Evolutionary conservation across 2,888 invertebrate species (phyloP).

Genomic region (Nemoura dubitans): DNA sequence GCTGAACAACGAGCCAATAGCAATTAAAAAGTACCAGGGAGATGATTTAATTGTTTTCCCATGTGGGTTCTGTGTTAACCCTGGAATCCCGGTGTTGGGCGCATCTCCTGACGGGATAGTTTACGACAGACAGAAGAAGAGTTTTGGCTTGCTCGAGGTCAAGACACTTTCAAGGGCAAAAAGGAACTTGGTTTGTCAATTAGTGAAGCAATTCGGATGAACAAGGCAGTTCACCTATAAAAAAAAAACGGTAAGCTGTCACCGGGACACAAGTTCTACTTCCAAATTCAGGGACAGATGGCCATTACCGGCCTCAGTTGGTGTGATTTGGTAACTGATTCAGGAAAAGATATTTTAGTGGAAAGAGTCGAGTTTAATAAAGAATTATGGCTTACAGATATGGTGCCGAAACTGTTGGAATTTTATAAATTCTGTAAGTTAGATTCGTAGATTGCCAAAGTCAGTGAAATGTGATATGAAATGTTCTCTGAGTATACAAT

Average conservation of each 20-base stretch:
- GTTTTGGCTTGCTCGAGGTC: neutral
- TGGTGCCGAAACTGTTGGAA: conserved; percentile 19
- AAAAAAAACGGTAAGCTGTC: too few species aligned
- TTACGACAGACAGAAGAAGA: neutral
- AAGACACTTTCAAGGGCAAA: conserved; percentile 29
- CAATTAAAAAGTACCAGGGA: neutral
- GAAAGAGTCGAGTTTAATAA: conserved; percentile 18
- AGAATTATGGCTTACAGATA: neutral
- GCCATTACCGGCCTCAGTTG: conserved; percentile 4
- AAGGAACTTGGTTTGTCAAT: neutral
- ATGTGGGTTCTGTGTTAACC: conserved; percentile 40
- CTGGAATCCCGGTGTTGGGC: conserved; percentile 41
- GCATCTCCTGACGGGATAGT: conserved; percentile 46
- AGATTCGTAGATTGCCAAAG: too few species aligned
- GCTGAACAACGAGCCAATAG: conserved; percentile 9
- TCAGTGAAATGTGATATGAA: too few species aligned
- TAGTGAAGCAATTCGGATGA: neutral
- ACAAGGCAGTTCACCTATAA: neutral
- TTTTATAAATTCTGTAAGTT: too few species aligned
- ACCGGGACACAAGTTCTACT: conserved; percentile 37
- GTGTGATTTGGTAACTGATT: conserved; percentile 22
- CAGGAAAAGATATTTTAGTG: neutral
- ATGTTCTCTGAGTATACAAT: too few species aligned
- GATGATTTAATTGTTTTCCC: neutral
- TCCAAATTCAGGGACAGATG: conserved; percentile 40